Base-by-base conservation (phyloP, 1,140 invertebrate species). In the Eubasilissa regina region DNA sequence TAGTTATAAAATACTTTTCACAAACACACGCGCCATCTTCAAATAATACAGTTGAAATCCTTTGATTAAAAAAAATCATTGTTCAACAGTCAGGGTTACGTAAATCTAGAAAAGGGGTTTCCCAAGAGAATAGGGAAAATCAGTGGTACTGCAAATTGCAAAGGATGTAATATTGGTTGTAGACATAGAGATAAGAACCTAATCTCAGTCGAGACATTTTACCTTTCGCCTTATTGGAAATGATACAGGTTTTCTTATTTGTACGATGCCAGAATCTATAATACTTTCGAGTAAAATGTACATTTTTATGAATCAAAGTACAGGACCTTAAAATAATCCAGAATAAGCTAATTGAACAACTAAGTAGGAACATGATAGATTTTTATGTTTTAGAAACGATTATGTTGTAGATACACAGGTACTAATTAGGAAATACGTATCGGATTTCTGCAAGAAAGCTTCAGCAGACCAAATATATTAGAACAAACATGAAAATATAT, bases 221-320 rank as follows among this genome's bases (percentile, higher is more conserved):
- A 81, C 80, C 80, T 77, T 77, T 19, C 45, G 80, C 75, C 75
- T 77, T 81, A 81, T 81, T 81, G 80, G 80, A 78, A 81, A 78
- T 75, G 73, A 66, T 77, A 73, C 56, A 73, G 77, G 72, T 51
- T 60, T 81, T 78, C 75, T 62, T 53, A 51, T 58, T 68, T 53
- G 66, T 75, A 80, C 68, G 70, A 80, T 51, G 73, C 53, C 47
- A 58, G 74, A 74, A 70, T 48, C 47, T 25, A 19, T 48, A 70
- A 70, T 70, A 70, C 48, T 48, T 70, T 51, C 45, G 48, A 70
- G 19, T 70, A 70, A 70, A 70, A 70, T 70, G 51, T 51, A 70
- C 47, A 15, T 35, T 70, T 53, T 51, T 70, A 70, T 25, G 66
- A 48, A 70, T 35, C 25, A 35, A 35, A 35, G 25, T 35, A 35